A percentile compares a stretch with the other conserved stretches of the same genome.
phyloP scores from a whole-genome alignment of 2,113 vertebrate genomes.

The Semnornis frantzii region DNA sequence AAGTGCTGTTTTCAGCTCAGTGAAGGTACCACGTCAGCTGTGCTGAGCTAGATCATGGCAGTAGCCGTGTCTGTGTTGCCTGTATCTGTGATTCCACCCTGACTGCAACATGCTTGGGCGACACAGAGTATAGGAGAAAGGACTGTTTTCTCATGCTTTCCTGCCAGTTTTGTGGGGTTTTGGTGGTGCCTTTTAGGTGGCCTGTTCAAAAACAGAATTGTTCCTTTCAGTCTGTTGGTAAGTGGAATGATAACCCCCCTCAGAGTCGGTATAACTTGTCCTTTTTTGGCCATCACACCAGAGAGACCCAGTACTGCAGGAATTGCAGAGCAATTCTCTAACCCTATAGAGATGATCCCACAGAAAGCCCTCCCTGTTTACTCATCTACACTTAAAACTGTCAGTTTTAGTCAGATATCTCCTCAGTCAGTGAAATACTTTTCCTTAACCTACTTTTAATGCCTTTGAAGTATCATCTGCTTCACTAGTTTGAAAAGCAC shows the following conservation, averaged over 20 bases:
- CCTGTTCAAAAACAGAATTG: not conserved
- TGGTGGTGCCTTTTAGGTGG: not conserved
- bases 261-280: not conserved
- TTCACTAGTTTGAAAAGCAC: slow-evolving; percentile 15
- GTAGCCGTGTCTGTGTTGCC: not conserved
- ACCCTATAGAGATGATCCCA: not conserved
- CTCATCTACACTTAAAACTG: not conserved
- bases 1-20: not conserved
- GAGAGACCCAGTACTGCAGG: not conserved
- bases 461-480: slow-evolving; percentile 40
- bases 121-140: not conserved
- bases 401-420: not conserved
- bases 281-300: not conserved
- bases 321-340: not conserved
- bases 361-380: not conserved
- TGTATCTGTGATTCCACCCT: accelerated
- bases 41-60: not conserved
- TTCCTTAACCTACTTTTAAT: slow-evolving; percentile 31
- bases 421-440: not conserved
- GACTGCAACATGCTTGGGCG: not conserved
- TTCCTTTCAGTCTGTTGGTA: not conserved
- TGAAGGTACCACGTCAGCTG: not conserved
- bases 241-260: not conserved
- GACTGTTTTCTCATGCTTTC: not conserved
- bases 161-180: too few relatives aligned